Evolutionary conservation across 1,140 invertebrate species (phyloP).

Genomic region (Magallana angulata): DNA sequence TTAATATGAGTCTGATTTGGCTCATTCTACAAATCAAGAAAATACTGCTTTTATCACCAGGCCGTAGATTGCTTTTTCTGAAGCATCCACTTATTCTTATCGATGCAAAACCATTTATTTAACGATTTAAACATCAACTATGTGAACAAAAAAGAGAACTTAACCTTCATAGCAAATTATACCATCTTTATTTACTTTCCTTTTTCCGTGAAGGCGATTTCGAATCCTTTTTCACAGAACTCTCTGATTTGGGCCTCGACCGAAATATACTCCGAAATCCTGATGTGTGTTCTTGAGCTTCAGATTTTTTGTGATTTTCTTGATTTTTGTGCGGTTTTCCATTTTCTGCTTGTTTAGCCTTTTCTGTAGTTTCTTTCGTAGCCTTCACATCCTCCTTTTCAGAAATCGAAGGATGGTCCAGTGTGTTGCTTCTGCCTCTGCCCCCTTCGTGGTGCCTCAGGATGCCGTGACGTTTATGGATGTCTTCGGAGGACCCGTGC

Average conservation of each 20-base stretch:
- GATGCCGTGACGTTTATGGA: constrained; percentile 18
- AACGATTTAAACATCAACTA: too few relatives aligned
- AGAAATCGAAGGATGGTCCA: not conserved
- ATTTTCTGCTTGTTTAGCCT: not conserved
- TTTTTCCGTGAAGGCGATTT: not conserved
- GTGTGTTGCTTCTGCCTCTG: constrained; percentile 13
- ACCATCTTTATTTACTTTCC: not conserved
- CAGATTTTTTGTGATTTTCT: not conserved
- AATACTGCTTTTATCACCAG: too few relatives aligned
- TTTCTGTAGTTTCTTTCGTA: not conserved
- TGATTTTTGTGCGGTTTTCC: not conserved
- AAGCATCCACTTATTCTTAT: too few relatives aligned
- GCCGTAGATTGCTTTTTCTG: too few relatives aligned
- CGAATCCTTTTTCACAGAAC: not conserved
- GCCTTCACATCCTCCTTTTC: not conserved
- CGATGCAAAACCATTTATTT: too few relatives aligned
- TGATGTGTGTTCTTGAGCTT: not conserved
- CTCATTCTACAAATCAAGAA: too few relatives aligned
- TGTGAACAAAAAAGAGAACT: too few relatives aligned
- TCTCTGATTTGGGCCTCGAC: not conserved
- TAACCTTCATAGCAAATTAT: too few relatives aligned
- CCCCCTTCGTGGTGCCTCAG: not conserved
- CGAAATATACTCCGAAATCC: constrained; percentile 15
- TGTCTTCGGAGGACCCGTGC: constrained; percentile 16
- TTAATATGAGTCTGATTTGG: too few relatives aligned